These are phyloP conservation scores for Bombylius discolor DNA, from an alignment of 2,888 invertebrate genomes.

Conservation along the genomic window DNA sequence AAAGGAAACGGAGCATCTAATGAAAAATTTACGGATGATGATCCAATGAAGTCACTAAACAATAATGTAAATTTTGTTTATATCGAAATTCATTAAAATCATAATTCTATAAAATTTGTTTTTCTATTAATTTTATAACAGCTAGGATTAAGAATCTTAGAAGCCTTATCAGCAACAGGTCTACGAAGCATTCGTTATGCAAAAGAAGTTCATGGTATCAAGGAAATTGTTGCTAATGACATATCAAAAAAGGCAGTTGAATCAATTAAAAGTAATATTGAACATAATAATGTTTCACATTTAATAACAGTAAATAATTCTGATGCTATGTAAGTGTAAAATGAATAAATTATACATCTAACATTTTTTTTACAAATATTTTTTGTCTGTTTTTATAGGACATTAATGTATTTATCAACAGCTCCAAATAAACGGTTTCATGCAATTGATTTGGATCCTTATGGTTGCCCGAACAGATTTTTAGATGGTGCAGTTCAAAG, in stretches of 20 bases:
- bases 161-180: constrained; percentile 93
- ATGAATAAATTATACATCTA: not conserved
- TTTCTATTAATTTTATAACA: constrained; percentile 1
- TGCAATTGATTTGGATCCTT: constrained; percentile 92
- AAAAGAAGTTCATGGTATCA: constrained; percentile 75
- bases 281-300: constrained; percentile 58
- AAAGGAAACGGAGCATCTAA: constrained; percentile 2
- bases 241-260: constrained; percentile 72
- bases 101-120: too few relatives aligned
- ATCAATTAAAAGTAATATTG: constrained; percentile 68
- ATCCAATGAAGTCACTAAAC: not conserved
- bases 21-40: constrained; percentile 2
- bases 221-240: constrained; percentile 82
- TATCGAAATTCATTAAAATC: too few relatives aligned
- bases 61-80: too few relatives aligned
- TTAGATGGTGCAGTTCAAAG: constrained; percentile 79
- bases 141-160: constrained; percentile 49
- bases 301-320: constrained; percentile 62
- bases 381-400: constrained; percentile 41
- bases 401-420: constrained; percentile 72
- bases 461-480: constrained; percentile 88
- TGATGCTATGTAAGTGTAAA: constrained; percentile 68
- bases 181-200: constrained; percentile 92
- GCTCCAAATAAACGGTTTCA: constrained; percentile 57
- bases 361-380: not conserved